Evolutionary conservation across 2,797 vertebrate species (phyloP).

Genomic region (Xenops minutus): DNA sequence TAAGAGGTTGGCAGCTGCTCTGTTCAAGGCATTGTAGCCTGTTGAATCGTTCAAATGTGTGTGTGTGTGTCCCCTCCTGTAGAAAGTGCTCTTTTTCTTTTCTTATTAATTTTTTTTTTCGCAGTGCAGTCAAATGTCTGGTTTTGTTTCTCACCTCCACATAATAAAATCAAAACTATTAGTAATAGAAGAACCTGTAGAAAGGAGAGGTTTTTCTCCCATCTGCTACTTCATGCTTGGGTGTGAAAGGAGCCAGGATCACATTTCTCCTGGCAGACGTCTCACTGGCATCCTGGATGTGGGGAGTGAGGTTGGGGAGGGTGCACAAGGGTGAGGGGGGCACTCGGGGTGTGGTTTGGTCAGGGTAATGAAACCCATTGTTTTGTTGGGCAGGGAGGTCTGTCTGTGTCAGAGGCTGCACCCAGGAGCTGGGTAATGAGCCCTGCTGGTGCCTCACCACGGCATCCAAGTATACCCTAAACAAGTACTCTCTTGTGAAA

Average conservation of each 20-base stretch:
- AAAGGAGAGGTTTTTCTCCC: constrained; percentile 1
- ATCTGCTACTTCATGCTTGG: not conserved
- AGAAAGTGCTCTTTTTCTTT: not conserved
- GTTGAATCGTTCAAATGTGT: not conserved
- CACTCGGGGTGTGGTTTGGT: not conserved
- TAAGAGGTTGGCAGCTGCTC: not conserved
- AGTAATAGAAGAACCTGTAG: constrained; percentile 39
- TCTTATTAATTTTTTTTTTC: not conserved
- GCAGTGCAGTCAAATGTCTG: not conserved
- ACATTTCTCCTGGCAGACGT: not conserved
- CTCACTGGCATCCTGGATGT: not conserved
- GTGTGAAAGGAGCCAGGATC: not conserved
- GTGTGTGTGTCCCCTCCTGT: not conserved
- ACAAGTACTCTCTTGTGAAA: not conserved
- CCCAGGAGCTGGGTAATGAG: not conserved
- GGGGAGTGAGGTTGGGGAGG: not conserved
- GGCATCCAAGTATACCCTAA: not conserved
- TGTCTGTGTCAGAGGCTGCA: not conserved
- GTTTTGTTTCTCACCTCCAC: constrained; percentile 49
- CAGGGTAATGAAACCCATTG: accelerated
- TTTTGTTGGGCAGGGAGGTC: not conserved
- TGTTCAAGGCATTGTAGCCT: not conserved
- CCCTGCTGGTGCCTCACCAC: not conserved
- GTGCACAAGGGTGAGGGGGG: accelerated
- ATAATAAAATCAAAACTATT: constrained; percentile 43